Percentiles rank a stretch among this genome's conserved stretches.
These are phyloP conservation scores for Barnardius zonarius DNA, from an alignment of 2,113 vertebrate genomes.

Conservation along the genomic window DNA sequence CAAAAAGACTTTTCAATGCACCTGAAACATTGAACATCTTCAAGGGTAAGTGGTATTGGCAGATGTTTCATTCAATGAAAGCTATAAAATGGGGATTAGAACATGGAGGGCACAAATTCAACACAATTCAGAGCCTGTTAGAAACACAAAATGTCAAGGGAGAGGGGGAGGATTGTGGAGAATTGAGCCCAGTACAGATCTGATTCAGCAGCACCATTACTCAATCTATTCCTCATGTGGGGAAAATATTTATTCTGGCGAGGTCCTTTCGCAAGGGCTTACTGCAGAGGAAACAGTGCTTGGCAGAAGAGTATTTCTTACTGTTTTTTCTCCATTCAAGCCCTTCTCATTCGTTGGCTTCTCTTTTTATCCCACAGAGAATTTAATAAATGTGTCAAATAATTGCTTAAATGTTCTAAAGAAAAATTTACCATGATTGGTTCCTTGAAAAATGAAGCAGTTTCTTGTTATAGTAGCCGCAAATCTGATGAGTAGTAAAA, in stretches of 20 bases:
- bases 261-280: not conserved
- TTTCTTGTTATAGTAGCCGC: not conserved
- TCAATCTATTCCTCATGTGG: conserved; percentile 3
- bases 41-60: not conserved
- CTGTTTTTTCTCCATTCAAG: not conserved
- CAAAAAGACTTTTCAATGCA: not conserved
- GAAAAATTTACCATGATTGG: not conserved
- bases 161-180: not conserved
- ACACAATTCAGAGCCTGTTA: not conserved
- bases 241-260: conserved; percentile 49
- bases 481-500: not conserved
- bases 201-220: conserved; percentile 17
- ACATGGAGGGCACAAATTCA: not conserved
- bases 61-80: conserved; percentile 18
- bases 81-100: not conserved
- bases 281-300: conserved; percentile 12
- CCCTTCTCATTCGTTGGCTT: not conserved
- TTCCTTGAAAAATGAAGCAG: not conserved
- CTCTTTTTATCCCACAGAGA: not conserved
- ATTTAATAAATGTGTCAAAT: not conserved
- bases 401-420: conserved; percentile 5
- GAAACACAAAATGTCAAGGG: not conserved
- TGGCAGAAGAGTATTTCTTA: conserved; percentile 30
- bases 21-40: not conserved
- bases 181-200: not conserved